Conservation (phyloP, 2,888 invertebrate genomes). For the Cremastobaeus sp. region DNA sequence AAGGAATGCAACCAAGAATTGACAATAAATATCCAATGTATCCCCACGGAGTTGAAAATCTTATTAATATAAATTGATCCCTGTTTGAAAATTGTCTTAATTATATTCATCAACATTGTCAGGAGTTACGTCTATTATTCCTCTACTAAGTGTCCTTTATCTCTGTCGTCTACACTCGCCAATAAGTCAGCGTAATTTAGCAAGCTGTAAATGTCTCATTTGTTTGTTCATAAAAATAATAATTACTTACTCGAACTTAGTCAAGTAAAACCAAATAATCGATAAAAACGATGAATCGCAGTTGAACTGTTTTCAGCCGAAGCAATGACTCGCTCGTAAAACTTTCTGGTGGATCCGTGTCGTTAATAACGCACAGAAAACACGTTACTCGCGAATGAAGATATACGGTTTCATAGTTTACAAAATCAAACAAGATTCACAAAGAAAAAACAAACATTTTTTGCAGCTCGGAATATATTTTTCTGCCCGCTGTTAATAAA, state of each 20-base stretch:
- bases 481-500: no score
- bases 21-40: no score
- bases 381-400: constrained; percentile 36
- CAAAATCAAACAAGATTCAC: constrained; percentile 3
- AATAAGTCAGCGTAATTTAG: constrained; percentile 27
- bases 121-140: constrained; percentile 24
- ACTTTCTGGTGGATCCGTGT: constrained; percentile 35
- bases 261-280: constrained; percentile 14
- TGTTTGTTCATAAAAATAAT: constrained; percentile 28
- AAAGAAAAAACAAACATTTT: no score
- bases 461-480: no score
- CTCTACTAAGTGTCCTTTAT: not conserved
- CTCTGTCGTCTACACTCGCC: not conserved
- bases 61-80: no score
- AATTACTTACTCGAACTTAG: constrained; percentile 31
- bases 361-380: constrained; percentile 44
- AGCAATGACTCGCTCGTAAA: constrained; percentile 19
- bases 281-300: constrained; percentile 32
- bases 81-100: not conserved
- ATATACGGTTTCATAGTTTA: constrained; percentile 19
- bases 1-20: no score
- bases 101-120: constrained; percentile 23
- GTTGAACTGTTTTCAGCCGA: constrained; percentile 23
- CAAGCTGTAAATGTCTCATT: constrained; percentile 33
- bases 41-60: no score